Conservation (phyloP, 2,113 vertebrate species). For the Pelusios castaneus region DNA sequence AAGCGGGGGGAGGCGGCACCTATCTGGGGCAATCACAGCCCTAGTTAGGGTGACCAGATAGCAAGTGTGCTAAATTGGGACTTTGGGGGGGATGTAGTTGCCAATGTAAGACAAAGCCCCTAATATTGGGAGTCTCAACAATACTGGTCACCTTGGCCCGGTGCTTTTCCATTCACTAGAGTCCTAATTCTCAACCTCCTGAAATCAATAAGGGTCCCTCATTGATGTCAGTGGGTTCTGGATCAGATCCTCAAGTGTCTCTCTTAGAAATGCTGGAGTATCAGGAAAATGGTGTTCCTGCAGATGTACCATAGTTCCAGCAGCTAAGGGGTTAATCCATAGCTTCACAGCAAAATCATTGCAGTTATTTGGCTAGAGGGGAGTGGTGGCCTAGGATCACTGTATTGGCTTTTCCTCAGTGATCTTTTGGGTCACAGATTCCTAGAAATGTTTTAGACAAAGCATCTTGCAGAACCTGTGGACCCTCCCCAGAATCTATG, state of each 20-base stretch:
- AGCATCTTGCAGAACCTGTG: constrained; percentile 32
- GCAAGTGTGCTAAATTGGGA: no score
- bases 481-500: constrained; percentile 15
- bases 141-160: fast-evolving
- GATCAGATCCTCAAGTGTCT: background rate
- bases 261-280: background rate
- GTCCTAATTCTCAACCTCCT: no score
- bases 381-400: constrained; percentile 3
- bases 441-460: constrained; percentile 55
- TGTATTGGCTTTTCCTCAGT: constrained; percentile 7
- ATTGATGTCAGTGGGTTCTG: no score
- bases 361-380: background rate
- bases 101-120: no score
- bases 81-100: no score
- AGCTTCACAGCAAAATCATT: background rate
- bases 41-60: no score
- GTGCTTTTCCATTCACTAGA: fast-evolving
- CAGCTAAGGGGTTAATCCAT: background rate
- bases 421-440: constrained; percentile 55
- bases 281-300: background rate
- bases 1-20: background rate
- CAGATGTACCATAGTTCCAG: fast-evolving
- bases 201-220: no score
- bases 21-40: background rate
- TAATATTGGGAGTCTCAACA: no score